Evolutionary conservation across 2,113 vertebrate species (phyloP), one percentile per base, ranked within the genome.

Genomic region (Gallinago paraguaiae): DNA sequence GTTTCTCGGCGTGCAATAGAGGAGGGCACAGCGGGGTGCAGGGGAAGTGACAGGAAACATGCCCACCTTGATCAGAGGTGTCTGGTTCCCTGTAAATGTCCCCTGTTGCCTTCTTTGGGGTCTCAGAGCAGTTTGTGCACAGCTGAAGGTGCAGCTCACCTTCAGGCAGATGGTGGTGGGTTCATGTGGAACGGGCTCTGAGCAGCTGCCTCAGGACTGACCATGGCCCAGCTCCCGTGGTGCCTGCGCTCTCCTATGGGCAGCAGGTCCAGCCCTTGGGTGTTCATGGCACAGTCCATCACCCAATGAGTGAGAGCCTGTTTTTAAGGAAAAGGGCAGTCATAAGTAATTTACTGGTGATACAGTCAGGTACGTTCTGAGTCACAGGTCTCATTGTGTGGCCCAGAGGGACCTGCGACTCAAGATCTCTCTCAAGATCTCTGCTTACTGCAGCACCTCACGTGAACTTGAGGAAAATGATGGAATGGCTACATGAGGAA

Each of bases 181-280:
- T 30, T 63, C 35, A 3, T 2, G 1, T 1, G 15, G 12, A 19
- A 11, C 0, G 17, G 50, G 15, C n/a, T 43, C 43, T 4, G 9
- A 25, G 59, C 30, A 20, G 41, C 67, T 23, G 23, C 28, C 13
- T 13, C 2, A 4, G n/a, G 39, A 14, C 10, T 3, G 30, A 18
- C 24, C 23, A 15, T 0, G 0, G 51, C 30, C 9, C 30, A 11
- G 28, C 12, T 59, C 6, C 11, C 0, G 1, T 9, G 30, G n/a
- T 31, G 76, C 23, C 33, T 11, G 4, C 7, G 22, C 16, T 15
- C 25, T 5, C 0, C 4, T 28, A 5, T 0, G 1, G 35, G 33
- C 37, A 39, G 23, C 2, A 1, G 35, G 20, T 33, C 25, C 7
- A 1, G 22, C 63, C 25, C 8, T 6, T 6, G 63, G 53, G 33